These are phyloP conservation scores for Hippocampus abdominalis DNA, from an alignment of 2,113 vertebrate genomes.

Conservation along the genomic window DNA sequence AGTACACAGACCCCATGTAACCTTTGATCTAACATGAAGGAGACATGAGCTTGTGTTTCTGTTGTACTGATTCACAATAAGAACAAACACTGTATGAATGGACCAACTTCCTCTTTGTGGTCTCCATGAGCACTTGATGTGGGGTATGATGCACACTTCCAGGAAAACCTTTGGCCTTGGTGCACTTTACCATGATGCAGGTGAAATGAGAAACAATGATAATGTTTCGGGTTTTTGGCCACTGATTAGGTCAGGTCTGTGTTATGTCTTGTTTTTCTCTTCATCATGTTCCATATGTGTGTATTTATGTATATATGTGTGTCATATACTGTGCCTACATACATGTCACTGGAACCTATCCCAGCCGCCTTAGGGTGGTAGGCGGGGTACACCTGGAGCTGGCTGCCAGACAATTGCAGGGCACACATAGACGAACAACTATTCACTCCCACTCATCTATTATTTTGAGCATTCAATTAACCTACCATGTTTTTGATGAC, in stretches of 20 bases:
- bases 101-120: conserved; percentile 2
- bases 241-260: not conserved
- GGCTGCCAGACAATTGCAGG: no score
- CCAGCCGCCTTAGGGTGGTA: no score
- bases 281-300: not conserved
- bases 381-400: no score
- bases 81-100: conserved; percentile 28
- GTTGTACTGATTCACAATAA: not conserved
- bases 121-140: conserved; percentile 4
- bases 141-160: conserved; percentile 17
- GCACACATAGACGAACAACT: no score
- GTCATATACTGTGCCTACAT: no score
- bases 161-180: conserved; percentile 31
- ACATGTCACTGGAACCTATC: no score
- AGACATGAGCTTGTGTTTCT: conserved; percentile 1
- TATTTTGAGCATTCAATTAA: no score
- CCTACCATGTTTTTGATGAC: no score
- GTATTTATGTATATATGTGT: no score
- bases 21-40: conserved; percentile 28
- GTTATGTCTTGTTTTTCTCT: not conserved
- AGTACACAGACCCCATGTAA: not conserved
- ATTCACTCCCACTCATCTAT: no score
- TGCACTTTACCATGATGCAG: conserved; percentile 68
- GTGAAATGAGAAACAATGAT: conserved; percentile 12
- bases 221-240: not conserved